Conservation (phyloP, 2,888 invertebrate species). For the Drosophila ustulata region DNA sequence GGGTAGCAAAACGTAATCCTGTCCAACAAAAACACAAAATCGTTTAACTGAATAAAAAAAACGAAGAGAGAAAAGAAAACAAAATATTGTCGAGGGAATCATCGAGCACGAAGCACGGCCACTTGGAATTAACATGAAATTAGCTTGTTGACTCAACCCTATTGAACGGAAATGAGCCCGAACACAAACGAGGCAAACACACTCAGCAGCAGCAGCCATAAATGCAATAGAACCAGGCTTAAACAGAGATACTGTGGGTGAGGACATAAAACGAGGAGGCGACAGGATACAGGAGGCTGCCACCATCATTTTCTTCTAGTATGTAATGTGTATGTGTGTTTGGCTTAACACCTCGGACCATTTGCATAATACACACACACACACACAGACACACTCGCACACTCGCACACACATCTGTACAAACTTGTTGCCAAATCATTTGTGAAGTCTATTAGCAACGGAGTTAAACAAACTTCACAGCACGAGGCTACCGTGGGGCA, state of each 20-base stretch:
- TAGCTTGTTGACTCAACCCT: slow-evolving; percentile 64
- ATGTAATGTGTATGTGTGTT: slow-evolving; percentile 1
- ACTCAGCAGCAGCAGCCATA: slow-evolving; percentile 18
- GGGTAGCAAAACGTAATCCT: slow-evolving; percentile 29
- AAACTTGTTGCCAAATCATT: slow-evolving; percentile 63
- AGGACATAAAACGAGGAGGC: slow-evolving; percentile 42
- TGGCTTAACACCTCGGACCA: slow-evolving; percentile 46
- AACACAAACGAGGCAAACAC: slow-evolving; percentile 40
- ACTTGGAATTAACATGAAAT: slow-evolving; percentile 63
- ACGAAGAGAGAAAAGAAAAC: not conserved
- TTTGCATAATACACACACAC: slow-evolving; percentile 37
- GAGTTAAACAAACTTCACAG: slow-evolving; percentile 61
- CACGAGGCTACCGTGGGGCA: slow-evolving; percentile 38
- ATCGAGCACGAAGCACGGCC: slow-evolving; percentile 7
- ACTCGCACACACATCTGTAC: slow-evolving; percentile 22
- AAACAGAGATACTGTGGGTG: not conserved
- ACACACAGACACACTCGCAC: slow-evolving; percentile 3
- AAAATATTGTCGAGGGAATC: slow-evolving; percentile 13
- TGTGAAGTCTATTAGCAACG: slow-evolving; percentile 74
- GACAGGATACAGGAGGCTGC: slow-evolving; percentile 56
- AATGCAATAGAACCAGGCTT: slow-evolving; percentile 14
- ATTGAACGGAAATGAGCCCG: slow-evolving; percentile 66
- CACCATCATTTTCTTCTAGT: slow-evolving; percentile 23
- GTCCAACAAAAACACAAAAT: slow-evolving; percentile 15
- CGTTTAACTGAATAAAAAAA: slow-evolving; percentile 5